A percentile compares a stretch with the other conserved stretches of the same genome.
Conservation (phyloP, 2,888 invertebrate species). For the Cephonodes hylas region DNA sequence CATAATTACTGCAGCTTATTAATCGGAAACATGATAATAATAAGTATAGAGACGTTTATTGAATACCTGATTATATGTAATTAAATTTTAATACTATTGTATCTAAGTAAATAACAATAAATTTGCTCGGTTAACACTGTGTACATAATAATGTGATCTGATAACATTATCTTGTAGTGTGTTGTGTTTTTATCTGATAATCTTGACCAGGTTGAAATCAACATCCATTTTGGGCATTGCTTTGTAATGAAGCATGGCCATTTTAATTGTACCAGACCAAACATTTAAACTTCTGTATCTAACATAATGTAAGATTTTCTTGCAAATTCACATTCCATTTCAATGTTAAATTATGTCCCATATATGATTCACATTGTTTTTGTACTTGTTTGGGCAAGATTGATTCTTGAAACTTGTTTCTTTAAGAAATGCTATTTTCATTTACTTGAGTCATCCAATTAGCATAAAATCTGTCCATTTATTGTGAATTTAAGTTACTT, state of each 20-base stretch:
- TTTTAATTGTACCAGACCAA: no score
- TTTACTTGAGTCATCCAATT: neutral
- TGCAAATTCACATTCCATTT: no score
- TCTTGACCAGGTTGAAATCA: neutral
- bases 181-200: no score
- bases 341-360: neutral
- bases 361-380: neutral
- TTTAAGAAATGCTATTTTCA: neutral
- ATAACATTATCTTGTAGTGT: neutral
- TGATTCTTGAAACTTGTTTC: neutral
- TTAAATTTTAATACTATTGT: neutral
- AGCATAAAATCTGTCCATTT: neutral
- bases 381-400: neutral
- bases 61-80: no score
- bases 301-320: no score
- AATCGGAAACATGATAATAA: no score
- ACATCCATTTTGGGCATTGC: no score
- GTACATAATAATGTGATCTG: neutral
- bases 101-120: neutral
- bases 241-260: neutral
- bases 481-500: neutral
- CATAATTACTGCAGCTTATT: no score
- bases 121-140: neutral
- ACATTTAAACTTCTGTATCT: no score
- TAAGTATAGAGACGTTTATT: no score